phyloP scores from a whole-genome alignment of 2,888 invertebrate species.

The Phortica magna region DNA sequence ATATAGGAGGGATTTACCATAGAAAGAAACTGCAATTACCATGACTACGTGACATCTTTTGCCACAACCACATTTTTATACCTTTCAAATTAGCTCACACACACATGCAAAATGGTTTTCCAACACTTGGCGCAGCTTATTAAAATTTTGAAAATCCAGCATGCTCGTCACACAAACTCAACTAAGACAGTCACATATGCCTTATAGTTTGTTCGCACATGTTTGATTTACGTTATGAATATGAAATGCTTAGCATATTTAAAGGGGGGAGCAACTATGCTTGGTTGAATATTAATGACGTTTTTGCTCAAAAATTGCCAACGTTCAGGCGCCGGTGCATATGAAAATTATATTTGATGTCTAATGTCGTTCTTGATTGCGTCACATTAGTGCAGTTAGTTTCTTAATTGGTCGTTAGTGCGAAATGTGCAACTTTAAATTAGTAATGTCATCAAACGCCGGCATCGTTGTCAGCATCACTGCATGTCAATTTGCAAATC shows the following conservation, averaged over 20 bases:
- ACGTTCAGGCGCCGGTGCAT: not conserved
- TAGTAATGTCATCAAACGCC: slow-evolving; percentile 8
- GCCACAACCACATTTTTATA: no score
- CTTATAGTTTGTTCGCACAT: not conserved
- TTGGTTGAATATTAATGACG: slow-evolving; percentile 39
- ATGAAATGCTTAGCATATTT: slow-evolving; percentile 1
- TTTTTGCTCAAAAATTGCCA: not conserved
- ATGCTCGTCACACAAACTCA: not conserved
- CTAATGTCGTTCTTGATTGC: not conserved
- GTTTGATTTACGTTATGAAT: slow-evolving; percentile 24
- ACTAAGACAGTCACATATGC: not conserved
- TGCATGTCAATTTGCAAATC: not conserved
- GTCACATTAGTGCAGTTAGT: slow-evolving; percentile 38
- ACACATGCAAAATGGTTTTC: no score
- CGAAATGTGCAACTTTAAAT: slow-evolving; percentile 19
- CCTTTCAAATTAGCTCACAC: no score
- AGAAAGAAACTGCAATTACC: no score
- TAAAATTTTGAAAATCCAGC: no score
- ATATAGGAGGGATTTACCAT: no score
- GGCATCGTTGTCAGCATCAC: not conserved
- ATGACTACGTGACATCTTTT: no score
- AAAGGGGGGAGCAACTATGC: not conserved
- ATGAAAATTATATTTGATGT: not conserved
- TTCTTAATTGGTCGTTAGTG: slow-evolving; percentile 22
- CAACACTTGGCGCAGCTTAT: no score